These are phyloP conservation scores for Gymnogyps californianus DNA, from an alignment of 2,113 vertebrate genomes.

Conservation along the genomic window DNA sequence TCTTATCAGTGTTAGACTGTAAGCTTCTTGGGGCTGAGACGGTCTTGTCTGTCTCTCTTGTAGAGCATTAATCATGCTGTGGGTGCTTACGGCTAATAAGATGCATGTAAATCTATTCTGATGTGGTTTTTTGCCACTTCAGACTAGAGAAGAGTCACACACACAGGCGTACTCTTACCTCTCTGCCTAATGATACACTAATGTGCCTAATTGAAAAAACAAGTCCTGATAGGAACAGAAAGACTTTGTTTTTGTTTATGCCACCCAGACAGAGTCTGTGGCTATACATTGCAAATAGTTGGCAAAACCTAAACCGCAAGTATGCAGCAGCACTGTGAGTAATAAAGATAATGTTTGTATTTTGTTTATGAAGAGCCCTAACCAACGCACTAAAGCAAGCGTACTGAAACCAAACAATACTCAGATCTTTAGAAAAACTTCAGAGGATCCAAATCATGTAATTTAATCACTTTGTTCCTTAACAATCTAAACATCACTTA, in stretches of 20 bases:
- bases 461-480: conserved; percentile 43
- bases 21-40: conserved; percentile 2
- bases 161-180: neutral
- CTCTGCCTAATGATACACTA: conserved; percentile 17
- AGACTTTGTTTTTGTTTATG: conserved; percentile 60
- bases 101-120: neutral
- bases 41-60: neutral
- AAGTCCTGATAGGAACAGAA: conserved; percentile 60
- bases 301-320: conserved; percentile 65
- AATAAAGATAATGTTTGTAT: conserved; percentile 64
- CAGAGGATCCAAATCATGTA: conserved; percentile 28
- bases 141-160: neutral
- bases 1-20: neutral
- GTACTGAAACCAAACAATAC: conserved; percentile 39
- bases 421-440: conserved; percentile 43
- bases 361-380: conserved; percentile 63
- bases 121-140: conserved; percentile 35
- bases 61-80: conserved; percentile 43
- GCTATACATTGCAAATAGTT: conserved; percentile 63
- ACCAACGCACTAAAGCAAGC: conserved; percentile 50
- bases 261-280: conserved; percentile 61
- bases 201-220: conserved; percentile 23
- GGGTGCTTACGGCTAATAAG: conserved; percentile 16
- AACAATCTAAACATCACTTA: conserved; percentile 33
- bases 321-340: conserved; percentile 55